A percentile compares a stretch with the other conserved stretches of the same genome.
Evolutionary conservation across 2,888 invertebrate species (phyloP).

Genomic region (Amphipyra berbera): DNA sequence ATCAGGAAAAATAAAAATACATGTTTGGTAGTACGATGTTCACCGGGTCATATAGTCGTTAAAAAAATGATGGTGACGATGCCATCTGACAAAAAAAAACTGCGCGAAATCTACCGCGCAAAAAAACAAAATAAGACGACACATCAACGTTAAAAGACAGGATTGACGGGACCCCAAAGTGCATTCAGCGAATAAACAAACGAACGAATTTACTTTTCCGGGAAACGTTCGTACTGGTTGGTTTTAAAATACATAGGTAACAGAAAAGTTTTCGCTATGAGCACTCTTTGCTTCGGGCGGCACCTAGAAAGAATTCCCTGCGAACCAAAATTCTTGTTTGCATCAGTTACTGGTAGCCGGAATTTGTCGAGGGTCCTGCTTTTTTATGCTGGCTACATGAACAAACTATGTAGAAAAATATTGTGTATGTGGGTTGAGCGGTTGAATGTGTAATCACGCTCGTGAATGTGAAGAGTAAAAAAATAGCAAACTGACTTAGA

Average conservation of each 20-base stretch:
- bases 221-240: conserved; percentile 42
- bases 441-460: too few species aligned
- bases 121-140: conserved; percentile 6
- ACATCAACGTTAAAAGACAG: not conserved
- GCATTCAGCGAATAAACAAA: conserved; percentile 50
- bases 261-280: conserved; percentile 42
- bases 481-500: too few species aligned
- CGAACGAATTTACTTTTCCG: conserved; percentile 53
- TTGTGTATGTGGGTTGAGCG: too few species aligned
- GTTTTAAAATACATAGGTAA: conserved; percentile 52
- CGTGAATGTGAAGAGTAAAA: too few species aligned
- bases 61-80: too few species aligned
- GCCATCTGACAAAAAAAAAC: not conserved
- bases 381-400: too few species aligned
- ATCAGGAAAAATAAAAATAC: too few species aligned
- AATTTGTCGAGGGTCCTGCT: not conserved
- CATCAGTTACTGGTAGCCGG: conserved; percentile 3
- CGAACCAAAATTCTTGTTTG: conserved; percentile 15
- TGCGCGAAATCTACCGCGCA: not conserved
- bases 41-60: too few species aligned
- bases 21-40: too few species aligned
- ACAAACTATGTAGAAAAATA: too few species aligned
- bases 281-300: conserved; percentile 26
- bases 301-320: conserved; percentile 25
- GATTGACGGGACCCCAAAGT: conserved; percentile 30